phyloP scores from a whole-genome alignment of 2,888 invertebrate genomes.

The Drosophila neonasuta region DNA sequence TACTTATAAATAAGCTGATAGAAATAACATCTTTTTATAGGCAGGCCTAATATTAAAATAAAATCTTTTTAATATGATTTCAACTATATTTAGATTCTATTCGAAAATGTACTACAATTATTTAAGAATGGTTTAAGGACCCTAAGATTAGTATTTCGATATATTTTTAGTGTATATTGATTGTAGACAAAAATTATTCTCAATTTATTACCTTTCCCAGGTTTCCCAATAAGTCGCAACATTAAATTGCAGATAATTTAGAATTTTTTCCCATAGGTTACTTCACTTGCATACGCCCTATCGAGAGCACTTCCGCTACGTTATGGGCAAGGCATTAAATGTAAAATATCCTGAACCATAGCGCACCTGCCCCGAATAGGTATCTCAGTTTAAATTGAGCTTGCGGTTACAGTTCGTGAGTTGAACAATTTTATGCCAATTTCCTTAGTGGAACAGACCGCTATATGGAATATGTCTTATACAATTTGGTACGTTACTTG shows the following conservation, averaged over 20 bases:
- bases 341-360: conserved; percentile 52
- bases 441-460: conserved; percentile 55
- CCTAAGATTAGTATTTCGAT: too few relatives aligned
- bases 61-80: not conserved
- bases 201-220: too few relatives aligned
- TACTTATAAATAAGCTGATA: conserved; percentile 1
- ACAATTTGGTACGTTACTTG: conserved; percentile 61
- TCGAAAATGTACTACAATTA: too few relatives aligned
- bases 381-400: conserved; percentile 43
- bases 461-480: conserved; percentile 47
- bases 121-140: not conserved
- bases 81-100: too few relatives aligned
- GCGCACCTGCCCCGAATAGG: conserved; percentile 61
- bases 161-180: too few relatives aligned
- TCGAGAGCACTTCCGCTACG: conserved; percentile 44
- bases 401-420: conserved; percentile 75
- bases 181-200: too few relatives aligned
- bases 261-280: conserved; percentile 44
- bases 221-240: too few relatives aligned
- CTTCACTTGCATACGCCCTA: conserved; percentile 36
- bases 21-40: not conserved
- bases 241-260: not conserved
- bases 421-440: conserved; percentile 72
- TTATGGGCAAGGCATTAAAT: conserved; percentile 16
- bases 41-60: not conserved